Base-by-base conservation (phyloP, 2,113 vertebrate species). In the Urocitellus parryii region DNA sequence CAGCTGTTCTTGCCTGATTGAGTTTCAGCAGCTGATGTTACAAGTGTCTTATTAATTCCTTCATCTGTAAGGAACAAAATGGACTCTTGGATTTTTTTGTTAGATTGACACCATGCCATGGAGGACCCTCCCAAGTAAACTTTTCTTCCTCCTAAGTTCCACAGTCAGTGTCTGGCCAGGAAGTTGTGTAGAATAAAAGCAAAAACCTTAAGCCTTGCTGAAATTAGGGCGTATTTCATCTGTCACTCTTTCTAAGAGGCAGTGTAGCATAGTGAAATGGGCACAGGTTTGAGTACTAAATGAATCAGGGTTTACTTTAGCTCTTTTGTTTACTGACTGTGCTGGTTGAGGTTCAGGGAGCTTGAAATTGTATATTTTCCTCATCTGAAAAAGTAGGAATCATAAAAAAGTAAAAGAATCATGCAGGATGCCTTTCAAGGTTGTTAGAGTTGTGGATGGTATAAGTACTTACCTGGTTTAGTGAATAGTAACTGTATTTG, bases 381-480 rank as follows among this genome's bases (percentile, higher is more conserved):
- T 97, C 51, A 92, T 84, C 65, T 94, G 70, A 81, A 92, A 81
- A 95, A 94, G n/a, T 18, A 84, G 27, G 14, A 51, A 63, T 84
- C 76, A 53, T 81, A 76, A 61, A 80, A 83, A 81, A 72, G 72
- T 51, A 58, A 63, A 83, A 32, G n/a, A 86, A 34, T 56, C 63
- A 37, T 63, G 11, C 22, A 14, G 6, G 24, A 56, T 0, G 37
- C 29, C 24, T 86, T 39, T 65, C 22, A 67, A 17, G 27, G 1
- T n/a, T 77, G 17, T 67, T 81, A 81, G 14, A 17, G 27, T 67
- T 91, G 10, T 48, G 42, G 29, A 77, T 81, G 39, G 3, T 56
- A 14, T 86, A 63, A 86, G 76, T 85, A 18, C 20, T 84, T 72
- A 68, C 20, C 45, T 90, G 65, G 37, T 37, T 74, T 89, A 88